Evolutionary conservation across 1,140 invertebrate species (phyloP).

Genomic region (Sitodiplosis mosellana): DNA sequence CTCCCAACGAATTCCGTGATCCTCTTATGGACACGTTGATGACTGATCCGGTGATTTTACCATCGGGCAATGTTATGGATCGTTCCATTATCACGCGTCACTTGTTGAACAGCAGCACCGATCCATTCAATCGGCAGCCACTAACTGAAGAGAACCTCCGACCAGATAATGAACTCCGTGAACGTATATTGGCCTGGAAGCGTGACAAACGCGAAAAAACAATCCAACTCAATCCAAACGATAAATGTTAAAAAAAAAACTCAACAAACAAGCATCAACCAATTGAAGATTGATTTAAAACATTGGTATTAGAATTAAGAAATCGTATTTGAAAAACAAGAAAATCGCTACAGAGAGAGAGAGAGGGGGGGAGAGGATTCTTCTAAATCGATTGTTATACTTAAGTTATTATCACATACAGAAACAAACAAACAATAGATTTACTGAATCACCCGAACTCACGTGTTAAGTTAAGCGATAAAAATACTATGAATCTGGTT

Average conservation of each 20-base stretch:
- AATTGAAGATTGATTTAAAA: too few species aligned
- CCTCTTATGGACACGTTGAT: conserved; percentile 95
- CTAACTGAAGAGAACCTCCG: conserved; percentile 71
- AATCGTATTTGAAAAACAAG: too few species aligned
- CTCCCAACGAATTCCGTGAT: conserved; percentile 93
- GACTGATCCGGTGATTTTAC: conserved; percentile 86
- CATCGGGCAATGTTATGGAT: conserved; percentile 91
- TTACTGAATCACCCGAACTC: too few species aligned
- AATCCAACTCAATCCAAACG: neutral
- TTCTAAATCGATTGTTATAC: too few species aligned
- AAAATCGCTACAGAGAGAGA: too few species aligned
- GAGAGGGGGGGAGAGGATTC: too few species aligned
- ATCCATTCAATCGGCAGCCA: conserved; percentile 92
- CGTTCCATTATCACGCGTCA: conserved; percentile 82
- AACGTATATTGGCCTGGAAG: conserved; percentile 62
- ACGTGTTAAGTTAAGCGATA: too few species aligned
- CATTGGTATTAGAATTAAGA: too few species aligned
- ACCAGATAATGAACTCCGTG: conserved; percentile 51
- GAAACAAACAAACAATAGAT: too few species aligned
- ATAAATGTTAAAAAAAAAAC: neutral
- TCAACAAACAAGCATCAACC: neutral
- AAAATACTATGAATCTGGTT: too few species aligned
- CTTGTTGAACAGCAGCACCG: conserved; percentile 86
- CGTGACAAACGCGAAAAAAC: conserved; percentile 39
- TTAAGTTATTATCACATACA: too few species aligned